A percentile compares a stretch with the other conserved stretches of the same genome.
These are phyloP conservation scores for Aurelia aurita DNA, from an alignment of 30 jellyfish, hydroid and myxozoan genomes.

Conservation along the genomic window DNA sequence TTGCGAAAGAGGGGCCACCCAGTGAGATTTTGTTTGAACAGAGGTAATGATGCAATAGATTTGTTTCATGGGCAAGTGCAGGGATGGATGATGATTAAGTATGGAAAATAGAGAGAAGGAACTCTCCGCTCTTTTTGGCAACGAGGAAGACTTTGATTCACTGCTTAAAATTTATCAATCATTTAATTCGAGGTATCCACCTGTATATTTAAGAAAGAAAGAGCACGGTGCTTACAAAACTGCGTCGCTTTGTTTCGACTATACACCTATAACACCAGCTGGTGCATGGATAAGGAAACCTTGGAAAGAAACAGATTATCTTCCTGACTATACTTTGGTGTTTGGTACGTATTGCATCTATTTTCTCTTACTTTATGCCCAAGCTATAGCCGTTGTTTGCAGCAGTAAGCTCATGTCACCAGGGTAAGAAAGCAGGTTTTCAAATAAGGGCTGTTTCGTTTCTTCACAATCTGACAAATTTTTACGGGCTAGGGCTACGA, in stretches of 20 bases:
- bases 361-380: too few species aligned
- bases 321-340: neutral
- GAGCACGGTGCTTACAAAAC: neutral
- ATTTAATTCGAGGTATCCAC: neutral
- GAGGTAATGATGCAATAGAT: too few species aligned
- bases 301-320: neutral
- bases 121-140: neutral
- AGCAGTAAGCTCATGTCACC: too few species aligned
- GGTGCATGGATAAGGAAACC: constrained; percentile 9
- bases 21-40: too few species aligned
- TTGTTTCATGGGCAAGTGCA: too few species aligned
- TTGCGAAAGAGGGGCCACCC: too few species aligned
- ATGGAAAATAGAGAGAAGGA: neutral
- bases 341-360: neutral
- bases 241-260: neutral
- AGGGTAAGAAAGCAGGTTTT: too few species aligned
- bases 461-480: too few species aligned
- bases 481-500: too few species aligned
- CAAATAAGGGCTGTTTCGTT: too few species aligned
- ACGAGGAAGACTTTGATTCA: neutral
- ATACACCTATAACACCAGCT: neutral
- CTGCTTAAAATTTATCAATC: neutral
- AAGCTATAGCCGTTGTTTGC: too few species aligned
- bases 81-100: too few species aligned
- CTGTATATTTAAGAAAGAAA: neutral